These are phyloP conservation scores for Athalia cordata DNA, from an alignment of 2,888 invertebrate genomes.

Conservation along the genomic window DNA sequence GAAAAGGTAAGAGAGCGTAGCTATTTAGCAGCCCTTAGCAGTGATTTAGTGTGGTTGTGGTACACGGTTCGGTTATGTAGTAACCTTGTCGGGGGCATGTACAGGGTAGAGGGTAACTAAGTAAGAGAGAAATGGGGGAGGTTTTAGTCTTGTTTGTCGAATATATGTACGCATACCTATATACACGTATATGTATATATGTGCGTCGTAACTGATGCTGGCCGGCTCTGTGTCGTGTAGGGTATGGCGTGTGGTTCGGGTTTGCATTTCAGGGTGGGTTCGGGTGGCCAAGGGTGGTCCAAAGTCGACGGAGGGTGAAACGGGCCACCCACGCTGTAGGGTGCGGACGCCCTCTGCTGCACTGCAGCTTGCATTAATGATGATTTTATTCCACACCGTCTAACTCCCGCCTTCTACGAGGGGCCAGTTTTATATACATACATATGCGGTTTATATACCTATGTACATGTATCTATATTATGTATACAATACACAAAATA, in stretches of 20 bases:
- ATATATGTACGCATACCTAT: too few relatives aligned
- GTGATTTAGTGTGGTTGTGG: slow-evolving; percentile 67
- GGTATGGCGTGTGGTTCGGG: slow-evolving; percentile 4
- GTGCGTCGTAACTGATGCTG: neutral
- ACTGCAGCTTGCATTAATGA: slow-evolving; percentile 55
- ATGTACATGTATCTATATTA: too few relatives aligned
- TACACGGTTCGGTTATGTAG: slow-evolving; percentile 43
- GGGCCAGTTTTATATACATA: neutral
- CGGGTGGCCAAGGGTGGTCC: slow-evolving; percentile 55
- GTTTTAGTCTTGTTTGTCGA: neutral
- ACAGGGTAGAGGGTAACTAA: slow-evolving; percentile 39
- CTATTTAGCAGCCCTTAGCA: slow-evolving; percentile 72
- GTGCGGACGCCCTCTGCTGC: slow-evolving; percentile 44
- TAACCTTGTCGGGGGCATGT: slow-evolving; percentile 42
- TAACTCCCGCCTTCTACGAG: slow-evolving; percentile 5
- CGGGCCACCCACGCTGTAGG: slow-evolving; percentile 53
- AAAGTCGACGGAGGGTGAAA: slow-evolving; percentile 30
- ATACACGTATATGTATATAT: neutral
- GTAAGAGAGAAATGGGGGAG: slow-evolving; percentile 38
- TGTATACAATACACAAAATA: too few relatives aligned
- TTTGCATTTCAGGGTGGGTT: too few relatives aligned
- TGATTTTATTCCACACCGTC: slow-evolving; percentile 54
- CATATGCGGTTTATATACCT: too few relatives aligned
- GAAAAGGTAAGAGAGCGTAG: slow-evolving; percentile 59
- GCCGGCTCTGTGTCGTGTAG: neutral